These are phyloP conservation scores for Pseudoips prasinana DNA, from an alignment of 2,888 invertebrate genomes.

Conservation along the genomic window DNA sequence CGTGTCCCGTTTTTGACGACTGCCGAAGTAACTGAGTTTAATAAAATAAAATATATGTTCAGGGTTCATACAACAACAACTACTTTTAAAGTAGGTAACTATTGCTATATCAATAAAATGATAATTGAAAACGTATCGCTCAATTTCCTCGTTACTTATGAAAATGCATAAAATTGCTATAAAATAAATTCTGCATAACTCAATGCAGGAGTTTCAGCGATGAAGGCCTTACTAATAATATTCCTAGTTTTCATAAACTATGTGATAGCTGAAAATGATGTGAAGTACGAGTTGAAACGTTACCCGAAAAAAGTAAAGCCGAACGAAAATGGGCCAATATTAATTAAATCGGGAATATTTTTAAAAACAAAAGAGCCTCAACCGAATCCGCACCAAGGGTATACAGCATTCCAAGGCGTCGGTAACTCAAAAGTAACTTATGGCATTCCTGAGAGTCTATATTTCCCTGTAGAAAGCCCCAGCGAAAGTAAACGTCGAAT, in stretches of 20 bases:
- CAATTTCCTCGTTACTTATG: slow-evolving; percentile 32
- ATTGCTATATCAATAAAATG: slow-evolving; percentile 17
- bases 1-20: no score
- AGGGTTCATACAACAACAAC: no score
- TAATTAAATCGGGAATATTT: slow-evolving; percentile 47
- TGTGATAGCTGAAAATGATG: slow-evolving; percentile 16
- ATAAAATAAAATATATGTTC: no score
- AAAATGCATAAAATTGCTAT: slow-evolving; percentile 34
- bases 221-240: slow-evolving; percentile 41
- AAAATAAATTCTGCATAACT: slow-evolving; percentile 19
- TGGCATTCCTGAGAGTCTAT: slow-evolving; percentile 43
- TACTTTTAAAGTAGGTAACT: no score
- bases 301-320: slow-evolving; percentile 41
- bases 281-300: slow-evolving; percentile 13
- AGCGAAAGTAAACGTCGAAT: slow-evolving; percentile 40
- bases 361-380: slow-evolving; percentile 4
- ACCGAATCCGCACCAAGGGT: slow-evolving; percentile 14
- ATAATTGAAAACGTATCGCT: slow-evolving; percentile 38
- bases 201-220: slow-evolving; percentile 24
- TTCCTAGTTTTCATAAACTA: slow-evolving; percentile 30
- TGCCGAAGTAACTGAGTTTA: no score
- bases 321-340: slow-evolving; percentile 33
- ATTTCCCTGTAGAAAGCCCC: slow-evolving; percentile 36
- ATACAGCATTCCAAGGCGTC: slow-evolving; percentile 49
- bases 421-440: slow-evolving; percentile 1